Evolutionary conservation across 1,140 invertebrate genomes (phyloP).

Genomic region (Sarcophaga peregrina): DNA sequence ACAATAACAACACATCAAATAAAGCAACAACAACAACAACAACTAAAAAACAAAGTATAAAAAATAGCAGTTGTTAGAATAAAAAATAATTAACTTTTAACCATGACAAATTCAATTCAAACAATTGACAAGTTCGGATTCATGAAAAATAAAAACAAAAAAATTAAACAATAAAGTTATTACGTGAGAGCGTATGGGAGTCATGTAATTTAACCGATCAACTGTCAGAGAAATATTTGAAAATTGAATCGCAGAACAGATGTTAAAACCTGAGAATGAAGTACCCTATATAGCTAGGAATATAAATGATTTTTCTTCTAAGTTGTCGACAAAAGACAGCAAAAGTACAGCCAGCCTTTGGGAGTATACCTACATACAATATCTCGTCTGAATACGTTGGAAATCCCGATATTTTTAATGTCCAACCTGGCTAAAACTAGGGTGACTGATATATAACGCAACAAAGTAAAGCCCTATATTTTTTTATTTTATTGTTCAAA

Average conservation of each 20-base stretch:
- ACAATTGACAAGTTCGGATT: conserved; percentile 28
- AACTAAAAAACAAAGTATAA: conserved; percentile 14
- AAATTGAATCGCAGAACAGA: not conserved
- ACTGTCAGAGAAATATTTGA: not conserved
- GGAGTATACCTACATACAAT: too few species aligned
- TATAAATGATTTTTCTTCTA: too few species aligned
- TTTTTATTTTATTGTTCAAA: too few species aligned
- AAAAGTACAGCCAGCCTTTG: too few species aligned
- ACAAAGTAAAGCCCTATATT: too few species aligned
- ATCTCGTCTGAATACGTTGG: too few species aligned
- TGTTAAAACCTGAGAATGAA: too few species aligned
- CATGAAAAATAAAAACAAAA: not conserved
- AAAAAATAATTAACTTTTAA: not conserved
- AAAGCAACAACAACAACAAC: conserved; percentile 13
- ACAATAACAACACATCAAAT: not conserved
- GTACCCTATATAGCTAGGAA: too few species aligned
- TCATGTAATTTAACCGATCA: not conserved
- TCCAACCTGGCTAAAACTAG: too few species aligned
- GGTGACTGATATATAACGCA: too few species aligned
- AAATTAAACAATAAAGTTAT: not conserved
- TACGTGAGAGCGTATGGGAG: not conserved
- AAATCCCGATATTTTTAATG: too few species aligned
- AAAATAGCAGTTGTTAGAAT: not conserved
- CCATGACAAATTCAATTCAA: conserved; percentile 30
- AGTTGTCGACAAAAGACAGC: too few species aligned